Conservation (phyloP, 2,797 vertebrate genomes). For the Glossophaga mutica region DNA sequence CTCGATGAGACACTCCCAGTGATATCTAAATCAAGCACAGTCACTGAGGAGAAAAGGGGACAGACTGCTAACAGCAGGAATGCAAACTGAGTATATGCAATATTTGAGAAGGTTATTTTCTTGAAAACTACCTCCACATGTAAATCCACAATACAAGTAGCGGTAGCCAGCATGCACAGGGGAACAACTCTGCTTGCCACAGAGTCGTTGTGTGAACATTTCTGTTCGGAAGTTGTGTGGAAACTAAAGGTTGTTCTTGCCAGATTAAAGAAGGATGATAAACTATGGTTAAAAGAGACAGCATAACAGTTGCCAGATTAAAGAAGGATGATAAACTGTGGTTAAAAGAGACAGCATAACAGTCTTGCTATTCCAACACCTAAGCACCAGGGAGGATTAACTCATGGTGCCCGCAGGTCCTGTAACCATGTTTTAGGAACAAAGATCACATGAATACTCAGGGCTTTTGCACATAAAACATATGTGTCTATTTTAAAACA, state of each 20-base stretch:
- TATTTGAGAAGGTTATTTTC: slow-evolving; percentile 14
- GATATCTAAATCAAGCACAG: neutral
- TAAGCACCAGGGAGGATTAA: neutral
- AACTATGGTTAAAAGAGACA: neutral
- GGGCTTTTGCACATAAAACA: neutral
- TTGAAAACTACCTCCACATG: neutral
- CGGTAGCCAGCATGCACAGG: neutral
- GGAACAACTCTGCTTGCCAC: neutral
- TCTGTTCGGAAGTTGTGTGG: neutral
- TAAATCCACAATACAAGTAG: neutral
- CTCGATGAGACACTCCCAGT: neutral
- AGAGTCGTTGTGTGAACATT: neutral
- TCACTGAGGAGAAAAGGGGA: neutral
- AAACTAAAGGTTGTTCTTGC: neutral
- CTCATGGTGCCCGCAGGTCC: neutral
- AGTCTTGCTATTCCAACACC: neutral
- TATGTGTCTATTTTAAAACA: neutral
- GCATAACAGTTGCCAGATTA: neutral
- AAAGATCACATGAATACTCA: neutral
- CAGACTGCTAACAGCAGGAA: neutral
- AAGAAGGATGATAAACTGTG: neutral
- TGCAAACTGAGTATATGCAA: neutral
- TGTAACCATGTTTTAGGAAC: neutral
- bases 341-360: neutral
- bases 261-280: neutral